Conservation (phyloP, 2,888 invertebrate genomes). For the Cephus spinipes region DNA sequence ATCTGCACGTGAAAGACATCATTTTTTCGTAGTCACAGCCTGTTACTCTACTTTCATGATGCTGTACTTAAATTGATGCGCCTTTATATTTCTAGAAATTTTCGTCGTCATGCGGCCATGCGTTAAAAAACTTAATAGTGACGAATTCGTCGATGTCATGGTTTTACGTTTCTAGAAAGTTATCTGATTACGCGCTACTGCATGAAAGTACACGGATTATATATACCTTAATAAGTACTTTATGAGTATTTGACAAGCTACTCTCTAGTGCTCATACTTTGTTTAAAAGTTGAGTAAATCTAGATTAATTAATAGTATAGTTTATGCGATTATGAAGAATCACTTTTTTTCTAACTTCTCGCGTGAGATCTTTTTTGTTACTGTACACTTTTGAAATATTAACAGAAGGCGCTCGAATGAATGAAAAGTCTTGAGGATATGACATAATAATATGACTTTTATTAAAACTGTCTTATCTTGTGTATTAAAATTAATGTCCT, state of each 20-base stretch:
- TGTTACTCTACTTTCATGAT: not conserved
- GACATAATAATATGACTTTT: too few relatives aligned
- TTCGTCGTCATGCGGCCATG: not conserved
- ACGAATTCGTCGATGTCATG: not conserved
- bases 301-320: not conserved
- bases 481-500: conserved; percentile 2
- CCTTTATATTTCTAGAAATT: not conserved
- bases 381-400: not conserved
- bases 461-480: not conserved
- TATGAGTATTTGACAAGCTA: not conserved
- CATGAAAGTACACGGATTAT: too few relatives aligned
- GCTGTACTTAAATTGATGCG: not conserved
- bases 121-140: not conserved
- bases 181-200: not conserved
- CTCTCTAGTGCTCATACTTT: not conserved
- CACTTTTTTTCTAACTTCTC: not conserved
- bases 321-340: not conserved
- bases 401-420: not conserved
- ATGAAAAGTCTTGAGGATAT: not conserved
- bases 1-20: not conserved
- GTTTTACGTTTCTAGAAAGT: not conserved
- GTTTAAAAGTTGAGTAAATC: not conserved
- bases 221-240: not conserved
- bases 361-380: too few relatives aligned
- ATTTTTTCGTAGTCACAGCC: not conserved